Base-by-base conservation (phyloP, 2,888 invertebrate genomes). In the Stegophylla sp. region DNA sequence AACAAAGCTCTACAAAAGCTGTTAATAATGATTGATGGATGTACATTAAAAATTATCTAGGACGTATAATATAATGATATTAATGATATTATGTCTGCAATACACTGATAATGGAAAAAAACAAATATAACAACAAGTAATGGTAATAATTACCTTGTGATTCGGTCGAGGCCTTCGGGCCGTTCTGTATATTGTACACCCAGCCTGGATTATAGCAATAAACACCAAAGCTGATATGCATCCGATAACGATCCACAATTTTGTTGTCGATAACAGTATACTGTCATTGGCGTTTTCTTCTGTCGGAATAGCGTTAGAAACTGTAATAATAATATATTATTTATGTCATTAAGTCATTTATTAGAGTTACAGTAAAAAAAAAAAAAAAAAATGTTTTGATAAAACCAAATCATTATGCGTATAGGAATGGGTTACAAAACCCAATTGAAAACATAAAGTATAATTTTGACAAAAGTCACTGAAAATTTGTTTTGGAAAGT, bases 201-300 rank as follows among this genome's bases (percentile, higher is more conserved):
- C 91, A 0, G 95, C 95, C 88, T 96, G 96, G 67, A 96, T 88
- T 15, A 95, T 85, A 0, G 94, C 94, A 59, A 96, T 90, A 26
- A 94, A 88, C 48, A 95, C 88, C 63, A 96, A 87, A 0, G 94
- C 94, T 0, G 90, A 91, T 81, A 95, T 91, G 84, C 94, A 93
- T 10, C 92, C 95, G 82, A 94, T 88, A 61, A 95, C 94, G 82
- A 94, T 92, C 88, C 94, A 94, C 82, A 94, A 88, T 85, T 94
- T 93, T 20, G 91, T 91, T 85, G 91, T 91, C 0, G 93, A 91
- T 66, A 92, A 87, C 90, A 93, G 88, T 89, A 93, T 56, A 86
- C 85, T 43, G 87, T 87, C 3, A 86, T 86, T 86, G 23, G 87
- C 86, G 3, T 88, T 69, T 51, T 87, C 86, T 28, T 88, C 88